Base-by-base conservation (phyloP, 2,113 vertebrate genomes). In the Caracal caracal region DNA sequence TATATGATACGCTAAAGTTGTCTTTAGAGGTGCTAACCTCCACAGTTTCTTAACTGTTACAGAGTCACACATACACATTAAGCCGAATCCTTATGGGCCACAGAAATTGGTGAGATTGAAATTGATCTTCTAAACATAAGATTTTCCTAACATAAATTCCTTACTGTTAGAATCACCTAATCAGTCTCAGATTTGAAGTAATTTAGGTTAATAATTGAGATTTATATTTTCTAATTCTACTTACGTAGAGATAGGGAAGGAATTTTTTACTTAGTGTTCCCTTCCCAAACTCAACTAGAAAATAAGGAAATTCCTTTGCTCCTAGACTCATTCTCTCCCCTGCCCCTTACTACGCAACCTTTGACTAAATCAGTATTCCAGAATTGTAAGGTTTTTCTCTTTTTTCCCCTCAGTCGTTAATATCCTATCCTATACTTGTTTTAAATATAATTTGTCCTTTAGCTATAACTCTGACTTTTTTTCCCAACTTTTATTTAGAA, bases 401-500 rank as follows among this genome's bases (percentile, higher is more conserved):
- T 83, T 92, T 71, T 12, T 11, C 3, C 24, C 30, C 51, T 83
- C 19, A 61, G 65, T 63, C 53, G 56, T 90, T 95, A 80, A 35
- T 79, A 83, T n/a, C 24, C 10, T 73, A 0, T 85, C 35, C 19
- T 84, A 43, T 95, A 7, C 65, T 90, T 95, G 28, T 85, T 90
- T 95, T 83, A 92, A 93, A 37, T 82, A 43, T 78, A 47, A 59
- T 79, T 28, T 65, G 17, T 88, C 49, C 37, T 68, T 65, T 73
- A 26, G 70, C 43, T 49, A 15, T 63, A 71, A 61, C 94, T 90
- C 78, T 97, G 49, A 96, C 70, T 86, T 71, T 80, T 83, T 63
- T 88, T 33, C 73, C 10, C 8, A 66, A 85, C 26, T 97, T 88
- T 90, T 89, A 71, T 97, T 86, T 92, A 99, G 99, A 99, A 99